These are phyloP conservation scores for Pseudeuparius sepicola DNA, from an alignment of 2,888 invertebrate genomes.

Conservation along the genomic window DNA sequence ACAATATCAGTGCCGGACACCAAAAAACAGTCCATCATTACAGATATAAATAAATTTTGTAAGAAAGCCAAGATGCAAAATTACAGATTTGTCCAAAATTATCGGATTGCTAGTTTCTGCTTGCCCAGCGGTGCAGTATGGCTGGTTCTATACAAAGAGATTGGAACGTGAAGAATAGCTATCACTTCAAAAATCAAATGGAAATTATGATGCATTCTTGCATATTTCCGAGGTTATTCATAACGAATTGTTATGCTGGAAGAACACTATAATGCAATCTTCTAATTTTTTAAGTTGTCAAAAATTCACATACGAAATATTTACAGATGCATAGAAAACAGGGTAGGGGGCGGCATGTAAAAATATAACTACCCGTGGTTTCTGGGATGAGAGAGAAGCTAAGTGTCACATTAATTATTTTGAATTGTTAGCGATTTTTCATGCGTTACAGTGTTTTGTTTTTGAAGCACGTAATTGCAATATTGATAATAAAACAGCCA, in stretches of 20 bases:
- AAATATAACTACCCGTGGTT: slow-evolving; percentile 10
- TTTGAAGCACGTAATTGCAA: slow-evolving; percentile 4
- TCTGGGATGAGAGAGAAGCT: slow-evolving; percentile 10
- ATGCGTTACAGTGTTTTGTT: slow-evolving; percentile 13
- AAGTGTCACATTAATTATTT: slow-evolving; percentile 16
- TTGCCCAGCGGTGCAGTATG: slow-evolving; percentile 18
- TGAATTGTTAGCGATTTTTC: slow-evolving; percentile 12
- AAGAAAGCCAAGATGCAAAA: slow-evolving; percentile 3
- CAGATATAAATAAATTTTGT: slow-evolving; percentile 1
- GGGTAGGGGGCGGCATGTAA: slow-evolving; percentile 14
- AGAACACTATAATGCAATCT: slow-evolving; percentile 4
- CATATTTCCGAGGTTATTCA: slow-evolving; percentile 1
- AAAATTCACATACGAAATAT: slow-evolving; percentile 13
- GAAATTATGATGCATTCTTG: slow-evolving; percentile 10
- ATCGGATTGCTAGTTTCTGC: slow-evolving; percentile 6
- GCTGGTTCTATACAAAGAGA: slow-evolving; percentile 18
- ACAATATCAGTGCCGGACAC: slow-evolving; percentile 4
- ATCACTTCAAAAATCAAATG: slow-evolving; percentile 9
- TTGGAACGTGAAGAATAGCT: slow-evolving; percentile 18
- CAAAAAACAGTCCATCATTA: slow-evolving; percentile 5
- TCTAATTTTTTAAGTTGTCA: slow-evolving; percentile 4
- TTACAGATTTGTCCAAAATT: slow-evolving; percentile 6
- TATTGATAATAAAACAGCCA: slow-evolving; percentile 13
- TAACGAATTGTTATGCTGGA: slow-evolving; percentile 9
- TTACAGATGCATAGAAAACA: slow-evolving; percentile 15